Percentiles rank a stretch among this genome's conserved stretches.
phyloP scores from a whole-genome alignment of 2,888 invertebrate species.

The Troides helena region DNA sequence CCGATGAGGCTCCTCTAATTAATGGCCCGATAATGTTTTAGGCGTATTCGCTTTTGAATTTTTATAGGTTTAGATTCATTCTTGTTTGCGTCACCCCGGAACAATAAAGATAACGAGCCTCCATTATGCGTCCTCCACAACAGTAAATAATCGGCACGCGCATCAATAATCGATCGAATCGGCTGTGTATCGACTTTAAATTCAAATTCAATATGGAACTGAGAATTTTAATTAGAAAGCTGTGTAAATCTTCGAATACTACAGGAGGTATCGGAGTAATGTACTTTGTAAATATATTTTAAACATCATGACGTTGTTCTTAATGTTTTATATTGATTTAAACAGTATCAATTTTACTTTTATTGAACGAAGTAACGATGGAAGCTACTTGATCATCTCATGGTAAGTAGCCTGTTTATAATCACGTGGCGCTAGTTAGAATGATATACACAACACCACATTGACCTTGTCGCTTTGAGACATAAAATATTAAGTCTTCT shows the following conservation, averaged over 20 bases:
- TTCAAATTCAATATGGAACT: conserved; percentile 43
- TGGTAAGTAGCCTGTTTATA: too few species aligned
- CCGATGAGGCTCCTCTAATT: conserved; percentile 36
- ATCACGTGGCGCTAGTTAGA: too few species aligned
- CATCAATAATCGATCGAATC: conserved; percentile 40
- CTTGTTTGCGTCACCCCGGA: conserved; percentile 40
- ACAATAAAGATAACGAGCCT: conserved; percentile 49
- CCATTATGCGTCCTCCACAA: conserved; percentile 46
- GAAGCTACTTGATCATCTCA: too few species aligned
- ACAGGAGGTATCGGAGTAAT: not conserved
- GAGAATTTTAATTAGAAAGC: conserved; percentile 60
- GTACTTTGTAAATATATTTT: not conserved
- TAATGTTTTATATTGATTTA: too few species aligned
- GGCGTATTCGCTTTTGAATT: conserved; percentile 36
- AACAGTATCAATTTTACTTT: too few species aligned
- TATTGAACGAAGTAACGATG: too few species aligned
- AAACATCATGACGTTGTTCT: not conserved
- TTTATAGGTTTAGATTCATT: conserved; percentile 41
- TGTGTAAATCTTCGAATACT: conserved; percentile 54
- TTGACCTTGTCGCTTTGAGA: too few species aligned
- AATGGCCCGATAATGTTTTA: conserved; percentile 35
- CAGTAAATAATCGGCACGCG: conserved; percentile 41
- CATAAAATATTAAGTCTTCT: too few species aligned
- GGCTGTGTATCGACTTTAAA: conserved; percentile 43
- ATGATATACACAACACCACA: too few species aligned